Conservation (phyloP, 2,797 vertebrate genomes). For the Myotis daubentonii region DNA sequence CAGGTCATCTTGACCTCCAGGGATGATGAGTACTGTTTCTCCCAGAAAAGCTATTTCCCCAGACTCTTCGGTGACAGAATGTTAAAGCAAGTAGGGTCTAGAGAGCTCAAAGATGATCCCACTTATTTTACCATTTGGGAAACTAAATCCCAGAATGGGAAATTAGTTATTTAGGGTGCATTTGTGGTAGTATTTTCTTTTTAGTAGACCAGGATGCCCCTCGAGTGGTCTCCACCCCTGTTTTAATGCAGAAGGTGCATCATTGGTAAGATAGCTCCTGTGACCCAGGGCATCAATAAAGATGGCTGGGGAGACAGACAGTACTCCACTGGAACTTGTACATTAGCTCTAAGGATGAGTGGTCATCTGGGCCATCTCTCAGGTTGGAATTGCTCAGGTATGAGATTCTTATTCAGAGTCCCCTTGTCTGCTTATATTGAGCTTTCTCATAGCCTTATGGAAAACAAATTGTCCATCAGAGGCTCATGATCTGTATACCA, state of each 20-base stretch:
- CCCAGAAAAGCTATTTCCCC: slow-evolving; percentile 40
- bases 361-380: background rate
- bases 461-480: background rate
- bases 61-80: slow-evolving; percentile 15
- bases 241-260: background rate
- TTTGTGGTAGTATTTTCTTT: background rate
- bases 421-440: background rate
- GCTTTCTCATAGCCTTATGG: background rate
- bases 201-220: background rate
- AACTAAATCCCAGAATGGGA: background rate
- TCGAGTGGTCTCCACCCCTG: background rate
- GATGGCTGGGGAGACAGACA: background rate
- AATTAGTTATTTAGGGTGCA: background rate
- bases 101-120: background rate
- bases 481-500: background rate
- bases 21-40: background rate
- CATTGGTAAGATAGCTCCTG: background rate
- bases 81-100: background rate
- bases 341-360: background rate
- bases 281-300: background rate
- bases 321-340: background rate
- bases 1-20: slow-evolving; percentile 58
- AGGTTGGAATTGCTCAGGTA: background rate
- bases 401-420: background rate
- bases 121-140: slow-evolving; percentile 46